Percentiles rank a stretch among this genome's conserved stretches.
Conservation (phyloP, 2,797 vertebrate genomes). For the Halcyon badia region DNA sequence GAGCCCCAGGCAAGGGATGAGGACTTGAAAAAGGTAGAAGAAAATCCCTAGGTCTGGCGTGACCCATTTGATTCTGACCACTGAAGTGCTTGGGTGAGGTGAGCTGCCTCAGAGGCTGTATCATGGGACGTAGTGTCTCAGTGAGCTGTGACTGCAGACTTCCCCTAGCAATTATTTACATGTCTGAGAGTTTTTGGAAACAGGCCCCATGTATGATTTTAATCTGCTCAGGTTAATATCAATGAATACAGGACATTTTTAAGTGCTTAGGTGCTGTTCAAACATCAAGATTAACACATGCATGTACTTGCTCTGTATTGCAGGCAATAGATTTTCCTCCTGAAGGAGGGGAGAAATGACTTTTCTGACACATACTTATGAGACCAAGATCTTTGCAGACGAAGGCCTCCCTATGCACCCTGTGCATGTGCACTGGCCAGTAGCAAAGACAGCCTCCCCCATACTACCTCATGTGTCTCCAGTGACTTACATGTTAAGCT, state of each 20-base stretch:
- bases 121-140: neutral
- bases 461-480: neutral
- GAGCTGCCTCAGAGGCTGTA: neutral
- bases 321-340: neutral
- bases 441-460: neutral
- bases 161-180: neutral
- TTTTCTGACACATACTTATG: neutral
- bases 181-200: neutral
- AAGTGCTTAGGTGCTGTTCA: neutral
- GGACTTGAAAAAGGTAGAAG: neutral
- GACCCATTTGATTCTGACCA: neutral
- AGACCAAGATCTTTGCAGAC: neutral
- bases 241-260: neutral
- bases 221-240: neutral
- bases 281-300: neutral
- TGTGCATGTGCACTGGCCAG: neutral
- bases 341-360: neutral
- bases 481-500: neutral
- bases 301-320: neutral
- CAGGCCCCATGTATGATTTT: neutral
- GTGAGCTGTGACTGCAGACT: neutral
- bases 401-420: neutral
- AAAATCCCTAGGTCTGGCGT: neutral
- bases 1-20: accelerated
- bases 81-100: accelerated